Base-by-base conservation (phyloP, 2,888 invertebrate genomes). In the Stenodema calcarata region DNA sequence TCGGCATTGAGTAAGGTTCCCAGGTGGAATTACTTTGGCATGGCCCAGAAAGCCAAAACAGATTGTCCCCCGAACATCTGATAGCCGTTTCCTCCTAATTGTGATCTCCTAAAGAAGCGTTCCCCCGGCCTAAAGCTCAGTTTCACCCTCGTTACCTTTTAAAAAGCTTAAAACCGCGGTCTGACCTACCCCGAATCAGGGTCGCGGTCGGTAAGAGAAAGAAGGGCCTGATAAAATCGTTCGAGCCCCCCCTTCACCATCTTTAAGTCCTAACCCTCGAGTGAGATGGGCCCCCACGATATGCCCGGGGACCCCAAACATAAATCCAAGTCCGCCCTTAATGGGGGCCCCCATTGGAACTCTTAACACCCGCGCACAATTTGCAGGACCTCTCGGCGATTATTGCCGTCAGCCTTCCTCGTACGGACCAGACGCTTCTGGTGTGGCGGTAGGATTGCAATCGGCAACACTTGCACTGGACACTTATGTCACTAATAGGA, bases 271-370 rank as follows among this genome's bases (percentile, higher is more conserved):
- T 50, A n/a, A 23, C 62, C 18, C 54, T 27, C 28, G 11, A 35
- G 41, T 12, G 73, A 75, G 73, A 75, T 75, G 73, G 73, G 73
- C 30, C 35, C 16, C 41, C 73, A 0, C 41, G 73, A 75, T 75
- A 75, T 35, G 73, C 18, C n/a, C 54, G 35, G 35, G 73, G 73
- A 75, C 73, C 73, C 73, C 73, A 75, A 75, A 75, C 73, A 75
- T 75, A 75, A 75, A 75, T 75, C 41, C 73, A 75, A 75, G 73
- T 75, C 73, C 73, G 73, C 73, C 35, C 73, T 75, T 75, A 75
- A 75, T 75, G 41, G 73, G 73, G 41, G 16, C 35, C 73, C n/a
- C 12, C 70, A 35, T 35, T 35, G 35, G 28, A 14, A 14, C 9
- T 28, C 35, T 18, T 18, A 18, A 75, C 73, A 75, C 73, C 73